Evolutionary conservation across 2,113 vertebrate species (phyloP).

Genomic region (Petaurus breviceps): DNA sequence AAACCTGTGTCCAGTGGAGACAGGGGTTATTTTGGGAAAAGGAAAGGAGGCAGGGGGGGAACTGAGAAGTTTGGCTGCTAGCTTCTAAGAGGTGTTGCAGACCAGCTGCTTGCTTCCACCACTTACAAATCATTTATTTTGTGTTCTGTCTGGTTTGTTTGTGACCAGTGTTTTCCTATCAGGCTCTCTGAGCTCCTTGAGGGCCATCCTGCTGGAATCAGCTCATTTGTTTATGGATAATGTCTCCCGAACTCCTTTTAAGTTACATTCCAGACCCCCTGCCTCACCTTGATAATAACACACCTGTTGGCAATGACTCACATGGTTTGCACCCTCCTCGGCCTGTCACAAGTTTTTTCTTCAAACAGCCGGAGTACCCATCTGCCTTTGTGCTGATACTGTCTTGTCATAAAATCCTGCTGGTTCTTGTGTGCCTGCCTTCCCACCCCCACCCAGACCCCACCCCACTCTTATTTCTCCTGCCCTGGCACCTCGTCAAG

Average conservation of each 20-base stretch:
- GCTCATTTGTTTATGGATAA: constrained; percentile 53
- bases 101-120: not conserved
- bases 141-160: not conserved
- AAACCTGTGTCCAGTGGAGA: not conserved
- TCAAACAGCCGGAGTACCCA: constrained; percentile 15
- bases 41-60: not conserved
- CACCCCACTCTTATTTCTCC: not conserved
- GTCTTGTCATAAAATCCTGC: not conserved
- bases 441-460: not conserved
- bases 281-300: constrained; percentile 39
- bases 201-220: constrained; percentile 25
- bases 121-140: not conserved
- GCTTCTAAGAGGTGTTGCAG: not conserved
- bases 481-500: accelerated
- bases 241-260: constrained; percentile 29
- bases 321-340: accelerated
- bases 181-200: constrained; percentile 13
- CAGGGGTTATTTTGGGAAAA: not conserved
- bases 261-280: constrained; percentile 65
- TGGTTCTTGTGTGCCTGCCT: accelerated
- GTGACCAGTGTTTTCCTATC: constrained; percentile 14
- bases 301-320: constrained; percentile 41
- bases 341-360: not conserved
- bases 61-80: not conserved
- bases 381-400: constrained; percentile 30